A percentile compares a stretch with the other conserved stretches of the same genome.
phyloP scores from a whole-genome alignment of 2,113 vertebrate species.

The Sceloporus tristichus region DNA sequence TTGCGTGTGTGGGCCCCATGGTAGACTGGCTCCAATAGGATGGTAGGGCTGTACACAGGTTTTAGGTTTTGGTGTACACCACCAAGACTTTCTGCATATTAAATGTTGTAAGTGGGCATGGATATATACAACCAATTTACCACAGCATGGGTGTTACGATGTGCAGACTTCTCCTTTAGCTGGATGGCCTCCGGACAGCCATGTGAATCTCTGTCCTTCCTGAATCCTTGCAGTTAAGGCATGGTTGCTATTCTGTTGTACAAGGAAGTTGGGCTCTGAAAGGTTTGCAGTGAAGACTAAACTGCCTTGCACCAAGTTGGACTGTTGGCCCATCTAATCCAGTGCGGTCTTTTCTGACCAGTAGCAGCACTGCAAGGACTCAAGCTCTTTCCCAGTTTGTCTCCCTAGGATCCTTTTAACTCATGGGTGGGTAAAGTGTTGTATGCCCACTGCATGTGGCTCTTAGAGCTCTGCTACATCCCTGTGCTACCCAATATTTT shows the following conservation, averaged over 20 bases:
- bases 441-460: no score
- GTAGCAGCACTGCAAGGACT: neutral
- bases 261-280: neutral
- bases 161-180: neutral
- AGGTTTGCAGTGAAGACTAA: no score
- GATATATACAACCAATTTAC: neutral
- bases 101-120: no score
- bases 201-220: neutral
- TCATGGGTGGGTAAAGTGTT: no score
- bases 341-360: neutral
- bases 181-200: no score
- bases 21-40: no score
- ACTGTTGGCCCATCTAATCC: neutral
- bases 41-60: no score
- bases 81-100: neutral
- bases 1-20: no score
- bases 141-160: neutral
- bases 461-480: no score
- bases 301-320: neutral
- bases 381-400: neutral
- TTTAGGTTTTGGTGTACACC: no score
- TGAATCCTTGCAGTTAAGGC: neutral
- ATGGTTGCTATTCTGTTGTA: neutral
- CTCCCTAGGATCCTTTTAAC: no score
- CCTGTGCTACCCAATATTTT: no score